Percentiles rank a stretch among this genome's conserved stretches.
Evolutionary conservation across 53 echinoderm and acorn worm species (phyloP).

Genomic region (Paracentrotus lividus): DNA sequence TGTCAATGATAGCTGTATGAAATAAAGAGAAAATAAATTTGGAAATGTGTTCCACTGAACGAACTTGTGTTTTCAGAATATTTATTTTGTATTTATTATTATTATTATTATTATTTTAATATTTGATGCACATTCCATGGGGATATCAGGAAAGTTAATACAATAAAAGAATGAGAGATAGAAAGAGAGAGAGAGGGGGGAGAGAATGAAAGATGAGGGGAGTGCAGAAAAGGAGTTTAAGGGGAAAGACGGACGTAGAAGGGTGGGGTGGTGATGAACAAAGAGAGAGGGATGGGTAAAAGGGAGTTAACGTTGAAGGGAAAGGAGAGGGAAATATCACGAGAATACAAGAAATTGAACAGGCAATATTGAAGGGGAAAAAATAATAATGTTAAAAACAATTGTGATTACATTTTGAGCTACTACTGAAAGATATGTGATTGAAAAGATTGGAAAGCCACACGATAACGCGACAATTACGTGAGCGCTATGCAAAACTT

Average conservation of each 20-base stretch:
- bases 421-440: too few relatives aligned
- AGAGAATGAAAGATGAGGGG: not conserved
- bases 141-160: not conserved
- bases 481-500: too few relatives aligned
- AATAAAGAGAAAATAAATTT: not conserved
- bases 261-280: not conserved
- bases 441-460: too few relatives aligned
- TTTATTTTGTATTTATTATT: not conserved
- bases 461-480: too few relatives aligned
- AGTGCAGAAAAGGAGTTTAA: not conserved
- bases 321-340: not conserved
- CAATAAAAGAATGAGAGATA: not conserved
- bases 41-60: conserved; percentile 1
- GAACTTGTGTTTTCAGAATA: not conserved
- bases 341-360: too few relatives aligned
- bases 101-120: too few relatives aligned
- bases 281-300: not conserved
- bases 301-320: not conserved
- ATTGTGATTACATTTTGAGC: too few relatives aligned
- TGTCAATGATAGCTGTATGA: not conserved
- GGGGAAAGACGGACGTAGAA: not conserved
- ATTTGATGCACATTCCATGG: not conserved
- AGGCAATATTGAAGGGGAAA: too few relatives aligned
- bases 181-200: not conserved
- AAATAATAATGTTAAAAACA: too few relatives aligned